phyloP scores from a whole-genome alignment of 2,797 vertebrate species.

The Tolypeutes matacus region DNA sequence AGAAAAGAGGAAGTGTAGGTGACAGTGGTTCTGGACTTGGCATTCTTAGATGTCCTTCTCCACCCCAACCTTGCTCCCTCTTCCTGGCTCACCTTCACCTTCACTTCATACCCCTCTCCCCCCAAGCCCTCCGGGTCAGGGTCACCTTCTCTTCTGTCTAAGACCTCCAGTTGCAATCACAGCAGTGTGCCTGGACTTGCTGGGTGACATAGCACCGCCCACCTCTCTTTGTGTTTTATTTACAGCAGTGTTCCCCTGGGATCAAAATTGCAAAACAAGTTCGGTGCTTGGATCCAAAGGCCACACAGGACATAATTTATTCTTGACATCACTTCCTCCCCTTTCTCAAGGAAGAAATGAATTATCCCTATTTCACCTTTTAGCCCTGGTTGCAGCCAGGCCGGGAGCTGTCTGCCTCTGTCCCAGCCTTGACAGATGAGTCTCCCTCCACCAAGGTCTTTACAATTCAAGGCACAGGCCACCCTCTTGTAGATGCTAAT shows the following conservation, averaged over 20 bases:
- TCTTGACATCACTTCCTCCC: background rate
- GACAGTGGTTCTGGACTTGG: background rate
- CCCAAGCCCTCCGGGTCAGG: too few relatives aligned
- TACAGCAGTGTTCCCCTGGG: background rate
- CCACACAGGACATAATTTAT: background rate
- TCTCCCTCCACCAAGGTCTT: background rate
- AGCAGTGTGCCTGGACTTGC: rapidly evolving
- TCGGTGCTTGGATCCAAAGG: background rate
- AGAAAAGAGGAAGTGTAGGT: background rate
- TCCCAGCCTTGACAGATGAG: background rate
- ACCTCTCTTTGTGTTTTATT: background rate
- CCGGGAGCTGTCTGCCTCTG: background rate
- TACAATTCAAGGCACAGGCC: background rate
- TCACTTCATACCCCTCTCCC: rapidly evolving
- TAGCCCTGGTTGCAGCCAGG: background rate
- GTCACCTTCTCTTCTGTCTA: background rate
- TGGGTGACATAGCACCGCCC: rapidly evolving
- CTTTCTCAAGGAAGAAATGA: background rate
- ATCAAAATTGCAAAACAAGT: background rate
- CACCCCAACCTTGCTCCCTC: rapidly evolving
- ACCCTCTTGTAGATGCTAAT: slow-evolving; percentile 46
- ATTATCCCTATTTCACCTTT: background rate
- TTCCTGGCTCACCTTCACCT: background rate
- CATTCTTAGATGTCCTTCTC: background rate
- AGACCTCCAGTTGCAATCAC: background rate